Evolutionary conservation across 2,888 invertebrate species (phyloP).

Genomic region (Conomelus anceps): DNA sequence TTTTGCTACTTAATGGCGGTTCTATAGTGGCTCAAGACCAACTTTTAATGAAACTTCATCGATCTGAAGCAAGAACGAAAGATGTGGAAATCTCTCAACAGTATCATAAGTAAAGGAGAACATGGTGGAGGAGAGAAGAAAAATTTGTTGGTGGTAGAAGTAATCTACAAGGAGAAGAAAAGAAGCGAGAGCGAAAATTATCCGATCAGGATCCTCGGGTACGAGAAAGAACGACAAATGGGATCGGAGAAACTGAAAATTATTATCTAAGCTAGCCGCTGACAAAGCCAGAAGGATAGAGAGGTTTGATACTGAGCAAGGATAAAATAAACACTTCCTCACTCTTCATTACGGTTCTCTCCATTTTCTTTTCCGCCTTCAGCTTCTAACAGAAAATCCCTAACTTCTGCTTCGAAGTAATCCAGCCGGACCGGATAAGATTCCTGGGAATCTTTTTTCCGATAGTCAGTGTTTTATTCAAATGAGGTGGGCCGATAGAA

Average conservation of each 20-base stretch:
- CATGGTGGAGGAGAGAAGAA: background rate
- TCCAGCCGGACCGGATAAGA: background rate
- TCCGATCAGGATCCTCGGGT: no score
- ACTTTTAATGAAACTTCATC: conserved; percentile 12
- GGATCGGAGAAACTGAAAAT: background rate
- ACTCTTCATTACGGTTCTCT: background rate
- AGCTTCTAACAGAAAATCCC: background rate
- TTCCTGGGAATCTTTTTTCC: background rate
- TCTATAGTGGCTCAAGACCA: background rate
- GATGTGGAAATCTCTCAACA: background rate
- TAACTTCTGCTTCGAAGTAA: background rate
- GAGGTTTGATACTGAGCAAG: no score
- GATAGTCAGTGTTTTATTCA: background rate
- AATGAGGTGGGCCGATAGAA: background rate
- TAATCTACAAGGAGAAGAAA: background rate
- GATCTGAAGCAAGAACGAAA: background rate
- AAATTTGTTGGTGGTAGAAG: background rate
- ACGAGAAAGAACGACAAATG: background rate
- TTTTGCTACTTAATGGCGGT: conserved; percentile 11
- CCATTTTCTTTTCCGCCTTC: background rate
- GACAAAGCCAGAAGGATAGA: background rate
- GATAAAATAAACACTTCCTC: background rate
- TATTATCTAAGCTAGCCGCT: background rate
- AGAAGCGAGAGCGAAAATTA: background rate
- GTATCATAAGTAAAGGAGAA: background rate